Base-by-base conservation (phyloP, 1,140 invertebrate genomes). In the Sipha flava region DNA sequence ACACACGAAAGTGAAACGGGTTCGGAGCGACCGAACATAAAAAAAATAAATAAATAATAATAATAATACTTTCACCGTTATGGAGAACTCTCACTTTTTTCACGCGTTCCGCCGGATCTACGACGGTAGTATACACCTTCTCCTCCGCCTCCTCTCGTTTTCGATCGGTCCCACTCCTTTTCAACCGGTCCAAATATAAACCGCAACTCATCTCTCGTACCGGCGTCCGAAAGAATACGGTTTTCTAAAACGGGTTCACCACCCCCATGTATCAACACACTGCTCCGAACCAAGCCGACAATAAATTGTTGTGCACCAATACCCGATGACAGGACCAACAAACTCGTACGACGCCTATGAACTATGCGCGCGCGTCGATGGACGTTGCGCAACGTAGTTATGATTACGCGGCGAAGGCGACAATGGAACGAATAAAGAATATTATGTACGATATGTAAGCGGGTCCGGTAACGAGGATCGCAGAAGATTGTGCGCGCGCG, bases 11-110 rank as follows among this genome's bases (percentile, higher is more conserved):
- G 73, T 77, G 73, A 77, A 77, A 77, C 73, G 57, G 73, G 73
- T 77, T 77, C 73, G 52, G 10, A 40, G 43, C n/a, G 47, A 21
- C 3, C 70, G 49, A 34, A 49, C n/a, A 43, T 77, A 77, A 37
- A 73, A 54, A 54, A 49, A 45, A 18, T 14, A 73, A 40, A 40
- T 57, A 16, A 23, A 37, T 75, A 57, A 52, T 57, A 75, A 40
- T 57, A 68, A 23, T 54, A 54, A 34, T 77, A 77, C 73, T 77
- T 77, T 77, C 73, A 57, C 73, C 52, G 73, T 59, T 23, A n/a
- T 40, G 52, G 34, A 59, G 73, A 77, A 77, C 73, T 77, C 73
- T 77, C 73, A 77, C 73, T 77, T 77, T 77, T 72, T 75, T 40
- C 21, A 12, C 45, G 54, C 52, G 49, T 40, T 40, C 73, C 31